Evolutionary conservation across 1,140 invertebrate species (phyloP).

Genomic region (Camponotus vicinus): DNA sequence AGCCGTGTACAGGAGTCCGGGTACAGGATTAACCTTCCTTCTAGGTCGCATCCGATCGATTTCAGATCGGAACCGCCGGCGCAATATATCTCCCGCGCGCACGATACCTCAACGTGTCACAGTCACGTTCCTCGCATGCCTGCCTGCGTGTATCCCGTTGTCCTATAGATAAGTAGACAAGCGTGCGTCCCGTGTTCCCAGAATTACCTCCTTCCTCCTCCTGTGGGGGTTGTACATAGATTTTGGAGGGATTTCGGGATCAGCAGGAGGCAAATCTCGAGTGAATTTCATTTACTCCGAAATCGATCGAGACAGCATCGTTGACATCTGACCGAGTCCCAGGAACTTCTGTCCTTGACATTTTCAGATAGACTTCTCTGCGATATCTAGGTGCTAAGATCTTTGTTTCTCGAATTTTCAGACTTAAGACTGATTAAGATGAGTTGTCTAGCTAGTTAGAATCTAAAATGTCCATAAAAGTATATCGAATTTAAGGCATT

Average conservation of each 20-base stretch:
- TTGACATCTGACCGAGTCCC: too few species aligned
- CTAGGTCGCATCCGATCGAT: constrained; percentile 70
- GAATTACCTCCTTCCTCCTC: constrained; percentile 47
- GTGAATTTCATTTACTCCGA: not conserved
- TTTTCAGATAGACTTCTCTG: not conserved
- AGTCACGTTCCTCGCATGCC: constrained; percentile 74
- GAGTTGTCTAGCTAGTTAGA: not conserved
- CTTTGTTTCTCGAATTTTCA: not conserved
- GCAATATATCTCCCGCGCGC: constrained; percentile 67
- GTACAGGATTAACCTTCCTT: constrained; percentile 68
- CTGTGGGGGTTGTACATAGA: not conserved
- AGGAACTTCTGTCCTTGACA: too few species aligned
- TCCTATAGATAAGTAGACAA: constrained; percentile 61
- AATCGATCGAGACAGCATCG: not conserved
- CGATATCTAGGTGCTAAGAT: too few species aligned
- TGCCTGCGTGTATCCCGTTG: constrained; percentile 39
- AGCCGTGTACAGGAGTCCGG: not conserved
- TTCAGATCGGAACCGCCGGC: constrained; percentile 53
- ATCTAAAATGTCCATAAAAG: not conserved
- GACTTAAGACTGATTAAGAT: not conserved
- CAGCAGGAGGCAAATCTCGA: not conserved
- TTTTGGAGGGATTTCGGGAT: not conserved
- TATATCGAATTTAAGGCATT: not conserved
- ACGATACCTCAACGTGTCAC: constrained; percentile 65
- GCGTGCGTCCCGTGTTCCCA: constrained; percentile 34